Evolutionary conservation across 2,888 invertebrate species (phyloP).

Genomic region (Conomelus anceps): DNA sequence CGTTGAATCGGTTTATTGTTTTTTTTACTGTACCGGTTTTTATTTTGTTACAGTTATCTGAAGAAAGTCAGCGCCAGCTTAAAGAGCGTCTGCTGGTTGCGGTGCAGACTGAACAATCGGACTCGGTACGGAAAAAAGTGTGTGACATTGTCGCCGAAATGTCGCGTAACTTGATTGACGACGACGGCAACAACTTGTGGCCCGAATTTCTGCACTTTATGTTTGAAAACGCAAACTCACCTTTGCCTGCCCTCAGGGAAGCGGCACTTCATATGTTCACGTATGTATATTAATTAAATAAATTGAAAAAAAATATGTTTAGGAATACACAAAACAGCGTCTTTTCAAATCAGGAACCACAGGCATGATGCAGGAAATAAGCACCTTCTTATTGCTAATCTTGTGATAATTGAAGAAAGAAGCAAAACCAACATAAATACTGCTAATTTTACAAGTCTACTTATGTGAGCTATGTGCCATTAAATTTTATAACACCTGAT

Average conservation of each 20-base stretch:
- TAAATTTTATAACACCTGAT: too few relatives aligned
- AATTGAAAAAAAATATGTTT: background rate
- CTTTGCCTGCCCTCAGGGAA: slow-evolving; percentile 77
- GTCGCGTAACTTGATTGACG: slow-evolving; percentile 88
- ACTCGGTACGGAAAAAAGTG: slow-evolving; percentile 73
- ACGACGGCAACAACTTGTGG: slow-evolving; percentile 94
- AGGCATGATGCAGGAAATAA: too few relatives aligned
- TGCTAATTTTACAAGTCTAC: too few relatives aligned
- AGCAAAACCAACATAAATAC: too few relatives aligned
- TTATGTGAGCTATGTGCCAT: too few relatives aligned
- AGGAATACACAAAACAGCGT: too few relatives aligned
- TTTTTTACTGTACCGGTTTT: background rate
- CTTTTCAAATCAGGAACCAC: too few relatives aligned
- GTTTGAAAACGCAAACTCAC: slow-evolving; percentile 87
- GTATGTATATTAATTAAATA: slow-evolving; percentile 46
- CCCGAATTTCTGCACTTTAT: slow-evolving; percentile 87
- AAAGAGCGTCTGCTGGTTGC: slow-evolving; percentile 79
- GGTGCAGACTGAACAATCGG: slow-evolving; percentile 75
- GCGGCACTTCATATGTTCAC: slow-evolving; percentile 92
- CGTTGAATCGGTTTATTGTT: too few relatives aligned
- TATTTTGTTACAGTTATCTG: slow-evolving; percentile 50
- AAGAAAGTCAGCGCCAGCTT: slow-evolving; percentile 75
- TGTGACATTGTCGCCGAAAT: slow-evolving; percentile 96
- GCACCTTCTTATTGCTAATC: too few relatives aligned
- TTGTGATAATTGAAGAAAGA: too few relatives aligned